Percentiles rank a stretch among this genome's conserved stretches.
These are phyloP conservation scores for Xestia sexstrigata DNA, from an alignment of 2,888 invertebrate genomes.

Conservation along the genomic window DNA sequence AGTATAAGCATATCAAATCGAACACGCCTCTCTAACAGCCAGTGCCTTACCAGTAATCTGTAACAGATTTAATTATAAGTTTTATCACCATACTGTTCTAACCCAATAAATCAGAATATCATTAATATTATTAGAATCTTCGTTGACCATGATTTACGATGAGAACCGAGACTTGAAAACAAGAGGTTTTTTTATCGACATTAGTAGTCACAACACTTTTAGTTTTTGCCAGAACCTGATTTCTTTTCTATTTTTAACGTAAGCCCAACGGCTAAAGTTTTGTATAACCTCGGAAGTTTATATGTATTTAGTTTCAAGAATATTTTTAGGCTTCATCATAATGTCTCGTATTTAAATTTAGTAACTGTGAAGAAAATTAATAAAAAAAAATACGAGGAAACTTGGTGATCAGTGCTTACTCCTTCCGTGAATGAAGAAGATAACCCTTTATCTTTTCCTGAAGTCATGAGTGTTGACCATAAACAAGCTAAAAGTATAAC, in stretches of 20 bases:
- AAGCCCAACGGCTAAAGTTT: constrained; percentile 9
- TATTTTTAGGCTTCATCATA: constrained; percentile 1
- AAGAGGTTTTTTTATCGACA: constrained; percentile 37
- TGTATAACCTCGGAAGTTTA: neutral
- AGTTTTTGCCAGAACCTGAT: constrained; percentile 33
- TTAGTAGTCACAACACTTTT: constrained; percentile 38
- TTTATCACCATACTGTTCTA: constrained; percentile 40
- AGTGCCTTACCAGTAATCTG: constrained; percentile 34
- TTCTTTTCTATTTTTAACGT: constrained; percentile 36
- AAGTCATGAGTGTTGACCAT: too few relatives aligned
- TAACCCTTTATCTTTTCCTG: too few relatives aligned
- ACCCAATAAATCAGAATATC: constrained; percentile 60
- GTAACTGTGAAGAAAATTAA: neutral
- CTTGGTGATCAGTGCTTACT: neutral
- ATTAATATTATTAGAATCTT: constrained; percentile 56
- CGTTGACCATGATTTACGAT: constrained; percentile 55
- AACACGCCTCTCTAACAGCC: constrained; percentile 20
- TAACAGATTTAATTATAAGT: constrained; percentile 52
- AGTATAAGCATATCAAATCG: constrained; percentile 29
- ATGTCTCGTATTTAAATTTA: neutral
- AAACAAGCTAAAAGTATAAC: too few relatives aligned
- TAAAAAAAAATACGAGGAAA: too few relatives aligned
- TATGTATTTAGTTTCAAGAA: neutral
- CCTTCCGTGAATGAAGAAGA: neutral
- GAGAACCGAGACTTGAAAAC: constrained; percentile 33